A percentile compares a stretch with the other conserved stretches of the same genome.
Conservation (phyloP, 2,797 vertebrate species). For the Streptopelia turtur region DNA sequence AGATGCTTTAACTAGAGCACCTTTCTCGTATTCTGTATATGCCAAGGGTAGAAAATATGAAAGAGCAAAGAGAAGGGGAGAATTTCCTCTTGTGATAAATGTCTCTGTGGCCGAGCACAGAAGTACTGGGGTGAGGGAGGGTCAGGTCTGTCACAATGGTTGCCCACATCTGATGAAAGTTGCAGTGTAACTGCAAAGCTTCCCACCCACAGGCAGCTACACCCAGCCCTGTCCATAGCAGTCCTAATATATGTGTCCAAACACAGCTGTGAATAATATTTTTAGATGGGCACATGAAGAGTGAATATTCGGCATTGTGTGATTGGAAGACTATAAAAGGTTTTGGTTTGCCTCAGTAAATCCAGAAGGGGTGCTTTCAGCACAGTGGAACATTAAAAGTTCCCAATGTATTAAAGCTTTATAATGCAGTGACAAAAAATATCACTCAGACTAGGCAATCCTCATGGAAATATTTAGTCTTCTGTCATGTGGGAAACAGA, state of each 20-base stretch:
- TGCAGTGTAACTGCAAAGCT: neutral
- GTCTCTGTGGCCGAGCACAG: neutral
- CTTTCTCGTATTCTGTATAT: neutral
- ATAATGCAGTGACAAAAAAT: slow-evolving; percentile 33
- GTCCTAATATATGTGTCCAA: slow-evolving; percentile 17
- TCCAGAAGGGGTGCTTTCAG: slow-evolving; percentile 1
- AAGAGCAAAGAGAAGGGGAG: neutral
- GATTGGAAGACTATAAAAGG: slow-evolving; percentile 52
- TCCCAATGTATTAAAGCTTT: slow-evolving; percentile 30
- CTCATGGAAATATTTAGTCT: slow-evolving; percentile 60
- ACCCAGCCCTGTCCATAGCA: neutral
- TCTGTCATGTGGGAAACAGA: slow-evolving; percentile 23
- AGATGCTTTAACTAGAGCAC: neutral
- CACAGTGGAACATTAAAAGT: neutral
- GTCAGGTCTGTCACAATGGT: rapidly evolving
- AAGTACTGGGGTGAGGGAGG: neutral
- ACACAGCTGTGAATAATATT: slow-evolving; percentile 43
- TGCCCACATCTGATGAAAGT: rapidly evolving
- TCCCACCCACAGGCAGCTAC: slow-evolving; percentile 34
- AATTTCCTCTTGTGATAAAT: neutral
- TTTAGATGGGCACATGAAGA: slow-evolving; percentile 29
- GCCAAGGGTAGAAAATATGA: neutral
- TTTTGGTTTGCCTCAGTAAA: slow-evolving; percentile 16
- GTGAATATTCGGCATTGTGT: neutral
- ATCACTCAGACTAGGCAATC: slow-evolving; percentile 21